A percentile compares a stretch with the other conserved stretches of the same genome.
These are phyloP conservation scores for Sussaba pulchella DNA, from an alignment of 2,888 invertebrate genomes.

Conservation along the genomic window DNA sequence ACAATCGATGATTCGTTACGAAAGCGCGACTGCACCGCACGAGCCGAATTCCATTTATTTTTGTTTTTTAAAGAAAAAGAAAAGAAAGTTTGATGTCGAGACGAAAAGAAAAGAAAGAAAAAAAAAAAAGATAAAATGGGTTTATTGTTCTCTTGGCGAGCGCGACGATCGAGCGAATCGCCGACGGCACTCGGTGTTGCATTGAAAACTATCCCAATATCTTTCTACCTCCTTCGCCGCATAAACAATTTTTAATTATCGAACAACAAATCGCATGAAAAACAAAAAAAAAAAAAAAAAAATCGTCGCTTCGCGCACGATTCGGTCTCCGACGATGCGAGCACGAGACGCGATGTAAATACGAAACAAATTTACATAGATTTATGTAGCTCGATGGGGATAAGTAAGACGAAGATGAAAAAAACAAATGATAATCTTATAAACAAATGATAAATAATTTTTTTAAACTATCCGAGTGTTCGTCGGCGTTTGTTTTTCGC, in stretches of 20 bases:
- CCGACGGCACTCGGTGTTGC: conserved; percentile 7
- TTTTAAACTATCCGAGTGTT: conserved; percentile 7
- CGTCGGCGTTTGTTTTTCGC: background rate
- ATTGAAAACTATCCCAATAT: background rate
- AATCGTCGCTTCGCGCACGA: background rate
- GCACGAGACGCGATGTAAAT: conserved; percentile 34
- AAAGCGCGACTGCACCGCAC: conserved; percentile 1
- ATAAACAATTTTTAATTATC: conserved; percentile 10
- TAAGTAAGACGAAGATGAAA: conserved; percentile 1
- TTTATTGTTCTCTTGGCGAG: conserved; percentile 13
- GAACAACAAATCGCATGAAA: conserved; percentile 27
- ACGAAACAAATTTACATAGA: conserved; percentile 40
- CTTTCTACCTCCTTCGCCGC: too few species aligned
- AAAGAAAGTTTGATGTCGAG: too few species aligned
- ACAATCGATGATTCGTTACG: background rate
- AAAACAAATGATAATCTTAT: background rate
- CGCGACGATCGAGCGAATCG: conserved; percentile 20
- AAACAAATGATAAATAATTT: background rate
- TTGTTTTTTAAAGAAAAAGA: background rate
- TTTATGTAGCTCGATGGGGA: conserved; percentile 18
- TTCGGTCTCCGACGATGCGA: background rate
- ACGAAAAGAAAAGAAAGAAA: too few species aligned
- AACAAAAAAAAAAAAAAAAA: too few species aligned
- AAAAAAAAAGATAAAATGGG: too few species aligned
- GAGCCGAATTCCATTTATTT: conserved; percentile 27